Base-by-base conservation (phyloP, 1,140 invertebrate genomes). In the Temnothorax curvispinosus region DNA sequence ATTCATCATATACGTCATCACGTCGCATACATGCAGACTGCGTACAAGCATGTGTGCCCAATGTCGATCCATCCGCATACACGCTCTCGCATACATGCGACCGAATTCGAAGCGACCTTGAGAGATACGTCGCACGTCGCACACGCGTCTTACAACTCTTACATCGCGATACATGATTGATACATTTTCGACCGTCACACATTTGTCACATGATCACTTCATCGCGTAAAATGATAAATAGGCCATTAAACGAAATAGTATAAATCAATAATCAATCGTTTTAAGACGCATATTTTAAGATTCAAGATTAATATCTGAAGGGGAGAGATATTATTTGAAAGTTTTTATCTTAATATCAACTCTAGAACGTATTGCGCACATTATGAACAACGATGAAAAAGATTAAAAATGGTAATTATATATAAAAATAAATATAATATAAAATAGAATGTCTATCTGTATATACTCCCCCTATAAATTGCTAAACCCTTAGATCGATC, bases 1-100 rank as follows among this genome's bases (percentile, higher is more conserved):
- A 74, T 74, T 82, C 80, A 6, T 15, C 3, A 13, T 64, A 27
- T 52, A 85, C 58, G n/a, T 85, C 82, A 85, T 41, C 35, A 11
- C 27, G 44, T n/a, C 18, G 15, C 11, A 44, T 8, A 41, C 27
- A 18, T 18, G 38, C 15, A 13, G 32, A 11, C 8, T 27, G 5
- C 3, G 15, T 38, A 9, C 1, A 27, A 44, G 35, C 9, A 41
- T 18, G 2, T 11, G 4, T 82, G 21, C 18, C 6, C 38, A 11
- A 27, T 5, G 15, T 41, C 0, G 6, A 47, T 44, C 21, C 11
- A 72, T 1, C 21, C 35, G 18, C 15, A 41, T 35, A 15, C 11
- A 44, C 15, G 6, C 15, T 41, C 35, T 67, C 47, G 35, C 15
- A 38, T 38, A 65, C 35, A 32, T 35, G 27, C n/a, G 21, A 47